Percentiles rank a stretch among this genome's conserved stretches.
Conservation (phyloP, 1,140 invertebrate genomes). For the Bombus cullumanus region DNA sequence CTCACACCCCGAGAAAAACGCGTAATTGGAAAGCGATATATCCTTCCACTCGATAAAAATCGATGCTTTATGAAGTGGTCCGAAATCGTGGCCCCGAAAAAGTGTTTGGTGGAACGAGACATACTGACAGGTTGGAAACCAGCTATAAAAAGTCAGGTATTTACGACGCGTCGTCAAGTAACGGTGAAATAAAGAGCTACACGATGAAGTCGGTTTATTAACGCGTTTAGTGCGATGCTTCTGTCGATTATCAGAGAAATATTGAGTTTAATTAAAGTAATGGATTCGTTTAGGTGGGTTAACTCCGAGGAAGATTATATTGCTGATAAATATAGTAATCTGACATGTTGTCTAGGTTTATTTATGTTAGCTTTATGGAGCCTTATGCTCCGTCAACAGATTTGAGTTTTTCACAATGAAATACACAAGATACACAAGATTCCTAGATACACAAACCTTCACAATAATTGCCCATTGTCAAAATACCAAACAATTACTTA, state of each 20-base stretch:
- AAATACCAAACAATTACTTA: not conserved
- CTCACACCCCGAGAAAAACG: slow-evolving; percentile 47
- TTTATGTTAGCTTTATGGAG: too few relatives aligned
- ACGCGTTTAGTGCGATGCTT: not conserved
- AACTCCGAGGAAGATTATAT: too few relatives aligned
- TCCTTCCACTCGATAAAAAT: slow-evolving; percentile 68
- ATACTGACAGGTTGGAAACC: slow-evolving; percentile 47
- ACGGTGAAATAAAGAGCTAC: slow-evolving; percentile 12
- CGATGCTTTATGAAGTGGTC: slow-evolving; percentile 64
- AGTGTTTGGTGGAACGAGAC: slow-evolving; percentile 20
- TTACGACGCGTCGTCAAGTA: not conserved
- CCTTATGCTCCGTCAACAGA: too few relatives aligned
- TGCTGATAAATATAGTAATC: fast-evolving
- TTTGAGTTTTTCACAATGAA: too few relatives aligned
- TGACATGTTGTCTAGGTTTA: too few relatives aligned
- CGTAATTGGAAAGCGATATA: slow-evolving; percentile 74
- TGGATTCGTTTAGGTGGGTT: fast-evolving
- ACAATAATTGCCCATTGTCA: fast-evolving
- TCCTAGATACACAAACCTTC: fast-evolving
- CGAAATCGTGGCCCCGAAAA: slow-evolving; percentile 40
- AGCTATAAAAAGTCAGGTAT: slow-evolving; percentile 18
- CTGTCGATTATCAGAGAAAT: not conserved
- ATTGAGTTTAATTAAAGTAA: not conserved
- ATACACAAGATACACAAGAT: too few relatives aligned
- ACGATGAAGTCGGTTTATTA: not conserved